Evolutionary conservation across 1,140 invertebrate species (phyloP), one percentile per base, ranked within the genome.

Genomic region (Luehdorfia chinensis): DNA sequence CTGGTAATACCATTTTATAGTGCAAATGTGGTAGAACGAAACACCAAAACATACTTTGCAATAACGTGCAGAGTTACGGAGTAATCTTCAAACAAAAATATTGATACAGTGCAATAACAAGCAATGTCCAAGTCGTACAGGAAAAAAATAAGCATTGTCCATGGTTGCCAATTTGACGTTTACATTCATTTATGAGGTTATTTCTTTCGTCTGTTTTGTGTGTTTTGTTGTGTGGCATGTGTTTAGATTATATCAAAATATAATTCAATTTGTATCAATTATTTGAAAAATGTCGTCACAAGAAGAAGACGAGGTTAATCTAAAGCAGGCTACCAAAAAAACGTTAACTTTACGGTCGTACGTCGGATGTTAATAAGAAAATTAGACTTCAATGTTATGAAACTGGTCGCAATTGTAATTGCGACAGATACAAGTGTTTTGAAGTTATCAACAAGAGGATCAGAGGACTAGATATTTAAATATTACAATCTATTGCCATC

Each of bases 61-160:
- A 14, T 34, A 15, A 34, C 32, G 15, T n/a, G 13, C 12, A 34
- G 6, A 13, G 12, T 6, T 3, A 34, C 6, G 6, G 7, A 15
- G 12, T 13, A 15, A 15, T 12, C 15, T 9, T 45, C 28, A 12
- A 0, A 9, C 25, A 47, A n/a, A n/a, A 28, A 47, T 36, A 36
- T 36, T 18, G 33, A 49, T 39, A 49, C 37, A 50, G 28, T 50
- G 47, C 37, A 50, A 50, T 34, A 50, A 50, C 37, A 50, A 50
- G 37, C 47, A 43, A 43, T 43, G 47, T 50, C 37, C 37, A 50
- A 50, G 6, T 50, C 31, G 47, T 50, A 50, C 27, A 49, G 47
- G 47, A 49, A 9, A 49, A 47, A 41, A 49, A 49, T 49, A 49
- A 49, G 34, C 47, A 50, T 43, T 34, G 47, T 43, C 37, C 47